Percentiles rank a stretch among this genome's conserved stretches.
These are phyloP conservation scores for Zonitis immaculata DNA, from an alignment of 2,888 invertebrate genomes.

Conservation along the genomic window DNA sequence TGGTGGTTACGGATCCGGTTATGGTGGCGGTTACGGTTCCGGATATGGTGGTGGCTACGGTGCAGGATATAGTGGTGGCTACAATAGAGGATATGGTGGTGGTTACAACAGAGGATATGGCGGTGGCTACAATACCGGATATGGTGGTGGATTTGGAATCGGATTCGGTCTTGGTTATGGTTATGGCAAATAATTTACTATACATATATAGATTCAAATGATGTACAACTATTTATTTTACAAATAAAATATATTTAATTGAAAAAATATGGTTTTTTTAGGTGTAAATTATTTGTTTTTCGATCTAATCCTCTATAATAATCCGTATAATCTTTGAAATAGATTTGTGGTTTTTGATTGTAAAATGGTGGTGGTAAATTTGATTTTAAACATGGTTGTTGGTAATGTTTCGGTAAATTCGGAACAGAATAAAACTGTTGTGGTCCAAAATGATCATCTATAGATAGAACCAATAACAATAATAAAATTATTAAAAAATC, in stretches of 20 bases:
- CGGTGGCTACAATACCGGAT: constrained; percentile 11
- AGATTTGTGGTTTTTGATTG: not conserved
- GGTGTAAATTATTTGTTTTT: no score
- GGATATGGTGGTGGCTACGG: constrained; percentile 11
- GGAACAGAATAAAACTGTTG: not conserved
- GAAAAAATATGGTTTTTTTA: no score
- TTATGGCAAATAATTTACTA: not conserved
- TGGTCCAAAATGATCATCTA: not conserved
- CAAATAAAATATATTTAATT: no score
- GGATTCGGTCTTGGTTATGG: not conserved
- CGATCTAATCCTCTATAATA: not conserved
- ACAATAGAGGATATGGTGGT: constrained; percentile 13
- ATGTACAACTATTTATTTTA: not conserved
- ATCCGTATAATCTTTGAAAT: not conserved
- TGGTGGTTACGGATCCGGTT: constrained; percentile 13
- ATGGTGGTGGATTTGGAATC: constrained; percentile 8
- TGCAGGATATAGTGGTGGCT: constrained; percentile 10
- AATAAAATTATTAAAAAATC: no score
- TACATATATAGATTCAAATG: not conserved
- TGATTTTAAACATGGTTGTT: not conserved
- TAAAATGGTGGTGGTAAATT: not conserved
- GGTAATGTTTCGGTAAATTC: not conserved
- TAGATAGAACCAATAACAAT: no score
- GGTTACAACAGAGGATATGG: constrained; percentile 8
- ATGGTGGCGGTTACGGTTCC: constrained; percentile 9